Evolutionary conservation across 2,888 invertebrate genomes (phyloP).

Genomic region (Xestia sexstrigata): DNA sequence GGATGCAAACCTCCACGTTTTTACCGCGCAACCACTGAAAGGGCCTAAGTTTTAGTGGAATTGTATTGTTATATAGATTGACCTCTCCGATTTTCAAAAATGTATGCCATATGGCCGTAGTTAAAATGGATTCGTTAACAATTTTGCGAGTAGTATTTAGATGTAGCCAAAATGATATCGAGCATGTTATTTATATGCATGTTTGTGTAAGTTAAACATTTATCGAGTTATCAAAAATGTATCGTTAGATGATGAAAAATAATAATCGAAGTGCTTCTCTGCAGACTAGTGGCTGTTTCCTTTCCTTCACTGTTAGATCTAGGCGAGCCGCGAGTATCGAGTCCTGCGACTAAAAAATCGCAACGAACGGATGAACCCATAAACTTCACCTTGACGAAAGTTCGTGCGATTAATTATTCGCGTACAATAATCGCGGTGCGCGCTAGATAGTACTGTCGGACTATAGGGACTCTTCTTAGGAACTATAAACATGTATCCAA

Average conservation of each 20-base stretch:
- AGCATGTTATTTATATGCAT: slow-evolving; percentile 86
- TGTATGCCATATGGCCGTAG: slow-evolving; percentile 86
- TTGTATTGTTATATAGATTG: slow-evolving; percentile 80
- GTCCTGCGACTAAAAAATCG: neutral
- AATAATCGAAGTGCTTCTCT: slow-evolving; percentile 82
- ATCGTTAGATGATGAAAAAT: slow-evolving; percentile 85
- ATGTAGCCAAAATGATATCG: slow-evolving; percentile 83
- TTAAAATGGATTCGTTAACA: slow-evolving; percentile 84
- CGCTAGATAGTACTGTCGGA: slow-evolving; percentile 57
- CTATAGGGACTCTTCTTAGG: slow-evolving; percentile 79
- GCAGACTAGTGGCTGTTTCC: slow-evolving; percentile 80
- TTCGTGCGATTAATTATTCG: slow-evolving; percentile 29
- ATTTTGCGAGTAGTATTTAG: slow-evolving; percentile 86
- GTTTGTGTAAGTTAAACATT: slow-evolving; percentile 84
- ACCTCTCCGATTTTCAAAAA: slow-evolving; percentile 74
- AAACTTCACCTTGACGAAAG: slow-evolving; percentile 17
- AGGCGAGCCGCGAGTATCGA: slow-evolving; percentile 42
- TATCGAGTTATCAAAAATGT: slow-evolving; percentile 87
- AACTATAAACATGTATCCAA: slow-evolving; percentile 83
- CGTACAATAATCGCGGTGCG: slow-evolving; percentile 40
- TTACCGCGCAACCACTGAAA: slow-evolving; percentile 68
- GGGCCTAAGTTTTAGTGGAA: slow-evolving; percentile 86
- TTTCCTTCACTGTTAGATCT: slow-evolving; percentile 67
- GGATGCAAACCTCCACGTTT: slow-evolving; percentile 59
- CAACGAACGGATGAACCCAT: slow-evolving; percentile 18